Evolutionary conservation across 2,797 vertebrate species (phyloP), one percentile per base, ranked within the genome.

Genomic region (Apogon hyalosoma): DNA sequence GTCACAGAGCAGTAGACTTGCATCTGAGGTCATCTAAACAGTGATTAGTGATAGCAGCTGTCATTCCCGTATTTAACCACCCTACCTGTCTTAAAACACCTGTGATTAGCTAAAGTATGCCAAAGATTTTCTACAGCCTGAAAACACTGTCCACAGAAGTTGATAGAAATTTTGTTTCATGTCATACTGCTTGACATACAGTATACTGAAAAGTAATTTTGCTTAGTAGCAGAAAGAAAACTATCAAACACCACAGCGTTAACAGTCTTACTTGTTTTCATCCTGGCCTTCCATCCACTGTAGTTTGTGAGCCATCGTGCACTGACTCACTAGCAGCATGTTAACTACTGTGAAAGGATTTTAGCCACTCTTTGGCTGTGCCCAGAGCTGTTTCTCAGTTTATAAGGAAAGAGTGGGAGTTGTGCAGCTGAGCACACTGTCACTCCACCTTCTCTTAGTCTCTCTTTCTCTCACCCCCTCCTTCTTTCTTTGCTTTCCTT

Each of bases 331-430:
- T 53, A 85, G 14, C 77, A 82, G 80, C 85, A 84, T 89, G 69
- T 85, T 83, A 88, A 91, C 72, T 79, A 82, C 64, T 14, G 24
- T 56, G 74, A 62, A 59, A 79, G 65, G 63, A 62, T 78, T 81
- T 79, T 33, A 72, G 74, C 60, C 53, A 50, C 57, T 80, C 65
- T 77, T 63, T 69, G 73, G 72, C 79, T 77, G 53, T 73, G 83
- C 79, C 80, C 66, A 71, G 73, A 84, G 86, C 84, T 63, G 49
- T 87, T 85, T 86, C 78, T 87, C 80, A 82, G 70, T 84, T 85
- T 85, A 81, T 77, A 84, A 86, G 87, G 73, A 87, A 88, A 73
- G 88, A 85, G 88, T 92, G 86, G 89, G 90, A 83, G 87, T 90
- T 75, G 77, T 83, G 79, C 83, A 90, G 87, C 89, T 87, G 75